These are phyloP conservation scores for Drosophila saltans DNA, from an alignment of 1,140 invertebrate genomes.

Conservation along the genomic window DNA sequence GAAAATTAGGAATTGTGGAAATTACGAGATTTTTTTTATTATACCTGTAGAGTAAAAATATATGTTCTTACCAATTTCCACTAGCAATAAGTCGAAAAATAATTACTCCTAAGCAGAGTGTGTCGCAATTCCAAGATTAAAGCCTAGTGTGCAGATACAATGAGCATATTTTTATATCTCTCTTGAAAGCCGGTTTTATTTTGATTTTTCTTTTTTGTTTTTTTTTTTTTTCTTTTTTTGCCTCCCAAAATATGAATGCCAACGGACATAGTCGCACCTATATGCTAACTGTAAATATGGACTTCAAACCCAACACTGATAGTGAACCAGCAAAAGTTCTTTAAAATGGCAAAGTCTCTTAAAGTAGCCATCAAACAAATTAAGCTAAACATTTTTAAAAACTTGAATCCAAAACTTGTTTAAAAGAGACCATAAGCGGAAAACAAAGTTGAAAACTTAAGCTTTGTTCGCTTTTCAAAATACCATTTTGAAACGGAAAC, in stretches of 20 bases:
- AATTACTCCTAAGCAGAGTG: background rate
- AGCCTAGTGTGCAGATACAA: conserved; percentile 14
- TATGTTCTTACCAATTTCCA: too few relatives aligned
- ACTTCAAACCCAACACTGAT: too few relatives aligned
- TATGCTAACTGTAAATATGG: conserved; percentile 25
- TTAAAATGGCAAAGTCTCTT: too few relatives aligned
- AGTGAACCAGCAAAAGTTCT: too few relatives aligned
- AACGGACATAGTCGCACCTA: conserved; percentile 15
- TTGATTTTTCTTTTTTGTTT: conserved; percentile 17
- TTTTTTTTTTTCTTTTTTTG: conserved; percentile 17
- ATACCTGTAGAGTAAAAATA: background rate
- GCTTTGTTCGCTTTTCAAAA: too few relatives aligned
- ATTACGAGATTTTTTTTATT: background rate
- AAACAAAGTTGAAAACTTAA: too few relatives aligned
- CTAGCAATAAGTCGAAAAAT: background rate
- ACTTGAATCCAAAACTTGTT: too few relatives aligned
- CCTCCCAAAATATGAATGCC: conserved; percentile 15
- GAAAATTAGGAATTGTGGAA: background rate
- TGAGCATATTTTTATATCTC: conserved; percentile 42
- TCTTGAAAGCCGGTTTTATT: conserved; percentile 67
- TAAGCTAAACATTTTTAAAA: too few relatives aligned
- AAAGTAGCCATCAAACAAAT: too few relatives aligned
- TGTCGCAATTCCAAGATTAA: background rate
- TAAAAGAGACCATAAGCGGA: too few relatives aligned
- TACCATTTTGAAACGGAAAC: too few relatives aligned